Evolutionary conservation across 2,113 vertebrate species (phyloP), one percentile per base, ranked within the genome.

Genomic region (Strix uralensis): DNA sequence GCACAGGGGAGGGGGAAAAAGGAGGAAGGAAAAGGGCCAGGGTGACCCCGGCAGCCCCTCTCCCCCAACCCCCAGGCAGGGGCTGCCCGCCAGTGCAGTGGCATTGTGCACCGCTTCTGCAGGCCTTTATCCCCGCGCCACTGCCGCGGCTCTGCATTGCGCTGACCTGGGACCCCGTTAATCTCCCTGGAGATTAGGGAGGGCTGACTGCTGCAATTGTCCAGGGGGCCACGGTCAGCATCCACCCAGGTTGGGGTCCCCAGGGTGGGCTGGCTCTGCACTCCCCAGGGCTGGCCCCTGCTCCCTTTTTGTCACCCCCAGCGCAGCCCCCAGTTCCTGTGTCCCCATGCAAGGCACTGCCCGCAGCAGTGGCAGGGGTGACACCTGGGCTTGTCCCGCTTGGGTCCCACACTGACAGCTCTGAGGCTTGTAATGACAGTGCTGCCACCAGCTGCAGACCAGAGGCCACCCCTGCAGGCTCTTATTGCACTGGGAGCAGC

Each of bases 111-210:
- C 9, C 1, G 67, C 59, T 97, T 88, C 89, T 46, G 29, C 87
- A 72, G 81, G 22, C 52, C 82, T 88, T 96, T 70, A 79, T 92
- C 82, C 67, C 54, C 11, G 2, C 2, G 7, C 57, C 3, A 29
- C 74, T 51, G 66, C 93, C 9, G 2, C 14, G 1, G 81, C 90
- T 54, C 84, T 16, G 82, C 92, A 81, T 88, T n/a, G 34, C 11
- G 95, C 96, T 92, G 97, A 96, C 90, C 63, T 92, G 94, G 82
- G 96, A 95, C 77, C 72, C 70, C 5, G 7, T 90, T 97, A 95
- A 97, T 97, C 96, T 83, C 93, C 9, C 20, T 1, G 5, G 94
- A 96, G 96, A 97, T 97, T 95, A 97, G n/a, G 80, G 80, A 92
- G 74, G 70, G 94, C 81, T 97, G 96, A 93, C 88, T 14, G 78